Base-by-base conservation (phyloP, 2,797 vertebrate genomes). In the Sphaeramia orbicularis region DNA sequence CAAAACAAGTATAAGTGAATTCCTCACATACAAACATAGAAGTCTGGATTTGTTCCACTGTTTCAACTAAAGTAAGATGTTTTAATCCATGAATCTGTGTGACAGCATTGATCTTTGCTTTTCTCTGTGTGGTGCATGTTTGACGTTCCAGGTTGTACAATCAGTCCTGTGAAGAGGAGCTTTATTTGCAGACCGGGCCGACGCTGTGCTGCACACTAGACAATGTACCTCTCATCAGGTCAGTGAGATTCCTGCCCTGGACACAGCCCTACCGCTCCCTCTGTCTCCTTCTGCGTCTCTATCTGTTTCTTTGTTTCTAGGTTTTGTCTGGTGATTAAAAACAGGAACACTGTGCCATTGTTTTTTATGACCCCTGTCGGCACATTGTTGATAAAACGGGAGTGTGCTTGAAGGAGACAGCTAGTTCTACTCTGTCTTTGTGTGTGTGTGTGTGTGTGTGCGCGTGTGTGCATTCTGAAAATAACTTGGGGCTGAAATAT, bases 211-310 rank as follows among this genome's bases (percentile, higher is more conserved):
- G 96, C 87, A 96, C 96, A 0, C 87, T 95, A 48, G 94, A 96
- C 73, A 94, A 95, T 45, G 91, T 97, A 70, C 96, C 96, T 40
- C 94, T 97, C 0, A 96, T 96, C 87, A 97, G 96, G 96, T 97
- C 63, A 71, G 81, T 75, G 58, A 76, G 49, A 58, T 51, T 40
- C n/a, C 36, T 58, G 12, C 42, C 38, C 40, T 50, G 10, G 53
- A 18, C 60, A 57, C 35, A 41, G 13, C 35, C 42, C 27, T 4
- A 10, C 30, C 37, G 38, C 61, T 71, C 37, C 32, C 56, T 36
- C 32, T 36, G 43, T 18, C 15, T 15, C 66, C 51, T 16, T 38
- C 42, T 64, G 65, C 48, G 27, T 30, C 19, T 10, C 16, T 32
- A n/a, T 69, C 53, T 68, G 54, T 58, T 36, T 58, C 69, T 79